phyloP scores from a whole-genome alignment of 2,888 invertebrate genomes.

The Papilio gigon region DNA sequence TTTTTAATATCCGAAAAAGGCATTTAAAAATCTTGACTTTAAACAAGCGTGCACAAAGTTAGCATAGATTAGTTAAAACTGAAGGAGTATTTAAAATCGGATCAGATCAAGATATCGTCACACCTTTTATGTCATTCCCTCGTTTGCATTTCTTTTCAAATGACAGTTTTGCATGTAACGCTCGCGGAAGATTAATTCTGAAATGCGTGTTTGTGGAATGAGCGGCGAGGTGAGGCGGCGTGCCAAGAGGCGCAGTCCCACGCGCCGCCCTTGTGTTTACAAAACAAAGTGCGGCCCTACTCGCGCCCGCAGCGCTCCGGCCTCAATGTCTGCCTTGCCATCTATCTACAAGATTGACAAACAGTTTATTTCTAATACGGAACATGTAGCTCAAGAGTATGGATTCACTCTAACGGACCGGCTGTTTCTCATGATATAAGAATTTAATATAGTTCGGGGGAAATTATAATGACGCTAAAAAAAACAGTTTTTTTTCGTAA shows the following conservation, averaged over 20 bases:
- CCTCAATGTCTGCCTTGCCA: conserved; percentile 18
- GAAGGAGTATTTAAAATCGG: no score
- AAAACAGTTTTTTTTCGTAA: neutral
- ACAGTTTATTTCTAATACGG: conserved; percentile 31
- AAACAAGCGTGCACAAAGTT: no score
- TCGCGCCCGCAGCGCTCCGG: conserved; percentile 40
- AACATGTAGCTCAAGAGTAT: neutral
- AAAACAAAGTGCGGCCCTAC: conserved; percentile 43
- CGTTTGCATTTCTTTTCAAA: conserved; percentile 5
- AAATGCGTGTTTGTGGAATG: conserved; percentile 25
- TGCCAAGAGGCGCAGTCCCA: conserved; percentile 41
- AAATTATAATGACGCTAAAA: neutral
- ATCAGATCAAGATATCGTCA: no score
- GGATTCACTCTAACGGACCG: conserved; percentile 13
- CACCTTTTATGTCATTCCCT: no score
- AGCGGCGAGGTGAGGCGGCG: conserved; percentile 33
- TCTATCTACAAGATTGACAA: conserved; percentile 27
- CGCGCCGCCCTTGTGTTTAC: conserved; percentile 46
- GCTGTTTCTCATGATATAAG: neutral
- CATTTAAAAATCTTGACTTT: no score
- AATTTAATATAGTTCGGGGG: neutral
- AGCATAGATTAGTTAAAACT: no score
- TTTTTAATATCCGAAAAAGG: no score
- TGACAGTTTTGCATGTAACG: neutral
- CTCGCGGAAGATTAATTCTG: conserved; percentile 30